Evolutionary conservation across 2,888 invertebrate species (phyloP).

Genomic region (Xanthorhoe designata): DNA sequence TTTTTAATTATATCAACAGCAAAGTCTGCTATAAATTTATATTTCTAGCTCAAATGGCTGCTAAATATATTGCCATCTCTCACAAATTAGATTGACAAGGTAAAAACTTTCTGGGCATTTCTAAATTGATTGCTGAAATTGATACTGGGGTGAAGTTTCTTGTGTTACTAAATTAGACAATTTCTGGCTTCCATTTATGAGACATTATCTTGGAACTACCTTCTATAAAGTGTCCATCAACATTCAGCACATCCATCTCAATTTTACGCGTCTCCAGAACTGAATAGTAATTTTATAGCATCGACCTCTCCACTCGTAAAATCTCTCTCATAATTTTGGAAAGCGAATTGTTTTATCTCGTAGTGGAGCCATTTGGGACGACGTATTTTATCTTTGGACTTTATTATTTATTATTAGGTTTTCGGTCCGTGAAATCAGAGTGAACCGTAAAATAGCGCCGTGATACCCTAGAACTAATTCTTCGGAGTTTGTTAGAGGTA

Average conservation of each 20-base stretch:
- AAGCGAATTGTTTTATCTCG: conserved; percentile 47
- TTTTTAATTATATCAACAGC: too few species aligned
- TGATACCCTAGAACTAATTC: background rate
- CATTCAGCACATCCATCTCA: conserved; percentile 36
- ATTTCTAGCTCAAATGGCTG: too few species aligned
- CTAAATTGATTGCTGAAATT: too few species aligned
- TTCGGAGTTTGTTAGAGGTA: background rate
- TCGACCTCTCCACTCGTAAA: conserved; percentile 43
- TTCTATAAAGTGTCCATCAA: conserved; percentile 22
- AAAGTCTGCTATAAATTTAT: too few species aligned
- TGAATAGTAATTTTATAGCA: conserved; percentile 45
- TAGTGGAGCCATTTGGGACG: conserved; percentile 25
- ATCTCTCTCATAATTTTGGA: conserved; percentile 40
- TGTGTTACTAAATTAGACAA: background rate
- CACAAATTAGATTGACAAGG: too few species aligned
- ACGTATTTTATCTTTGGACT: conserved; percentile 16
- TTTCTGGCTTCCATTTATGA: conserved; percentile 36
- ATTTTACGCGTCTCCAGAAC: conserved; percentile 40
- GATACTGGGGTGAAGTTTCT: background rate
- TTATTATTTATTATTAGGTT: conserved; percentile 19
- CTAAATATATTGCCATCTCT: too few species aligned
- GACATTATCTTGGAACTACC: conserved; percentile 32
- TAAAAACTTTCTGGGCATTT: too few species aligned
- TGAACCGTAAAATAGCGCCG: conserved; percentile 7
- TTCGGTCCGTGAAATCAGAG: conserved; percentile 9